A percentile compares a stretch with the other conserved stretches of the same genome.
phyloP scores from a whole-genome alignment of 1,140 invertebrate genomes.

The Drosophila mauritiana region DNA sequence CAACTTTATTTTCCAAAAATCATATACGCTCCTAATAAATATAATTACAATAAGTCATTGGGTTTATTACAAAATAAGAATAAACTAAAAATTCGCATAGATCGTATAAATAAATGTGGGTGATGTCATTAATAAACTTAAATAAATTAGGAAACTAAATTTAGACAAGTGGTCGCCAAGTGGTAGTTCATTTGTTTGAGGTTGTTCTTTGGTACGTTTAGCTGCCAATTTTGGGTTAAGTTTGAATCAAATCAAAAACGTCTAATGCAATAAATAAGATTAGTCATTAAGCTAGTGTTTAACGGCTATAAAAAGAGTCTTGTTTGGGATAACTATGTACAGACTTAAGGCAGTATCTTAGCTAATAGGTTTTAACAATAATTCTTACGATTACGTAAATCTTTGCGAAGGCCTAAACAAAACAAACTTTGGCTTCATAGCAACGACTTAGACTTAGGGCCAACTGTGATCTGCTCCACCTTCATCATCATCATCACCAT shows the following conservation, averaged over 20 bases:
- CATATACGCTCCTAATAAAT: conserved; percentile 33
- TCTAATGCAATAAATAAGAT: conserved; percentile 54
- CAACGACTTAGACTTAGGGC: conserved; percentile 72
- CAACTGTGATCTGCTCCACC: conserved; percentile 36
- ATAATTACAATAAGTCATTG: conserved; percentile 57
- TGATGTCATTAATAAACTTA: conserved; percentile 13
- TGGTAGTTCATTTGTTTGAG: conserved; percentile 31
- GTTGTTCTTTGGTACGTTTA: conserved; percentile 82
- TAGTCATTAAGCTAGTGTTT: conserved; percentile 35
- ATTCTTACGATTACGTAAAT: conserved; percentile 20
- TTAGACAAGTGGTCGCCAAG: conserved; percentile 58
- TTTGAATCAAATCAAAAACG: conserved; percentile 56
- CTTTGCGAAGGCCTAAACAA: conserved; percentile 67
- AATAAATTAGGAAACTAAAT: conserved; percentile 52
- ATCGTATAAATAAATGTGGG: conserved; percentile 29
- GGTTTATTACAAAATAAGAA: conserved; percentile 35
- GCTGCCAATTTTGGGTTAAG: conserved; percentile 77
- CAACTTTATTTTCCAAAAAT: conserved; percentile 71
- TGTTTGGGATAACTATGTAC: conserved; percentile 48
- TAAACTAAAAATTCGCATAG: conserved; percentile 48
- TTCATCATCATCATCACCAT: too few species aligned
- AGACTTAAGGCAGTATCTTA: conserved; percentile 63
- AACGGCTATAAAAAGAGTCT: conserved; percentile 55
- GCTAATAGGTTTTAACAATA: conserved; percentile 41
- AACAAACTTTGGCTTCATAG: conserved; percentile 82